These are phyloP conservation scores for Caenorhabditis macrosperma DNA, from an alignment of 2,888 invertebrate genomes.

Conservation along the genomic window DNA sequence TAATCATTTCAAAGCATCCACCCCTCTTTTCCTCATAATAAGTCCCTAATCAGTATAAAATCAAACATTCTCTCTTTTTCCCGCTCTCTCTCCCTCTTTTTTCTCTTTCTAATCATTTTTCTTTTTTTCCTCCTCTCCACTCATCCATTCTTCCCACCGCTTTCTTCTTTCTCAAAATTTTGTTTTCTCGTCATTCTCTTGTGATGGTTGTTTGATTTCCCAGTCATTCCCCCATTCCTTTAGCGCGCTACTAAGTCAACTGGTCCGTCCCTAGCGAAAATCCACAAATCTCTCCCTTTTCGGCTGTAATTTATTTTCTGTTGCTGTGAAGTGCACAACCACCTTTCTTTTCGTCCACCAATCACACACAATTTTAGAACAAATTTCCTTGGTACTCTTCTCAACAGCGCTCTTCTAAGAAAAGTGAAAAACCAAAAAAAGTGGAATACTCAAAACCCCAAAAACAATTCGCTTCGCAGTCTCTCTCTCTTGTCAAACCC, in stretches of 20 bases:
- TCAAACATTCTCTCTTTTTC: not conserved
- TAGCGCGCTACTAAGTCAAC: constrained; percentile 43
- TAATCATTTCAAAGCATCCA: constrained; percentile 37
- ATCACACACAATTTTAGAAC: constrained; percentile 5
- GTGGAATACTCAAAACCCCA: constrained; percentile 32
- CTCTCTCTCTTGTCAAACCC: constrained; percentile 7
- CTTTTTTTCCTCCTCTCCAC: constrained; percentile 13
- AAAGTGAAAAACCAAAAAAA: constrained; percentile 36
- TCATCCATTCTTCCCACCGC: not conserved
- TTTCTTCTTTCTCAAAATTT: constrained; percentile 8
- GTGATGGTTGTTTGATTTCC: constrained; percentile 58
- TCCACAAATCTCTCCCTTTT: not conserved
- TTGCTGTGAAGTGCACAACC: not conserved
- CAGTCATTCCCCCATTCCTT: constrained; percentile 49
- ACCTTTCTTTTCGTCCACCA: no score
- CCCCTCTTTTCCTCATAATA: constrained; percentile 1
- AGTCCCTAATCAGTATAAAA: no score
- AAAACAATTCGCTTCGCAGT: constrained; percentile 21
- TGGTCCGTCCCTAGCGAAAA: constrained; percentile 31
- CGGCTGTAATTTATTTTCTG: constrained; percentile 46
- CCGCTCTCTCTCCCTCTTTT: constrained; percentile 1
- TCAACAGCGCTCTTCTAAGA: not conserved
- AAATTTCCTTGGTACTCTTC: not conserved
- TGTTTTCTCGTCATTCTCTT: constrained; percentile 49
- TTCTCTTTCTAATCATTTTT: constrained; percentile 24